Conservation (phyloP, 2,797 vertebrate species). For the Lepilemur ruficaudatus region DNA sequence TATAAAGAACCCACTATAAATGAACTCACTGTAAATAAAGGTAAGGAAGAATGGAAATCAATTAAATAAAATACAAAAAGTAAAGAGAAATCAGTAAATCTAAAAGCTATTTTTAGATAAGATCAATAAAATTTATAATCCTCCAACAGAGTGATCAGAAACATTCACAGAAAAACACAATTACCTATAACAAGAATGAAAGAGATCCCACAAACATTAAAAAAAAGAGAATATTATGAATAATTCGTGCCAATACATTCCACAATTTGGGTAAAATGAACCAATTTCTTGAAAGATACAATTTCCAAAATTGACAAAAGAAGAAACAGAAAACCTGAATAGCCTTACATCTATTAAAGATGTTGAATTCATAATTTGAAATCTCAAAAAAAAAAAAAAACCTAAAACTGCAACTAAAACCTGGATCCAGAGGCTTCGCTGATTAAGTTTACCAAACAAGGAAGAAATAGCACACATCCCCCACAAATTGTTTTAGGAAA, state of each 20-base stretch:
- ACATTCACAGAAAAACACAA: constrained; percentile 7
- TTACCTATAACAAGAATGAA: too few species aligned
- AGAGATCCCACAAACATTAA: too few species aligned
- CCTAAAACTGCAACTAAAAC: constrained; percentile 4
- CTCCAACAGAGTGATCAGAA: neutral
- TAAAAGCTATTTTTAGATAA: neutral
- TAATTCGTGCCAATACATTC: too few species aligned
- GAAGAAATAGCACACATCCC: neutral
- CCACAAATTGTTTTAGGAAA: neutral
- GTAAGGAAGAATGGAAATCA: neutral
- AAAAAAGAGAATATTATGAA: too few species aligned
- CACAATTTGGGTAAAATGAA: too few species aligned
- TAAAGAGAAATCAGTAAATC: neutral
- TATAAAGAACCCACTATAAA: neutral
- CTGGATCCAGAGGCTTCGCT: neutral
- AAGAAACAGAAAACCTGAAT: neutral
- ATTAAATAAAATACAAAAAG: too few species aligned
- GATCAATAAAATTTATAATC: neutral
- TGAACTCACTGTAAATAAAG: neutral
- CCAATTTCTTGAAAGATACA: too few species aligned
- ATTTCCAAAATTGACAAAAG: neutral
- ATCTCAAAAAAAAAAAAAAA: neutral
- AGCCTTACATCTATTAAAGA: neutral
- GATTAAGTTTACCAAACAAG: neutral
- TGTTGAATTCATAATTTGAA: neutral